Conservation (phyloP, 2,113 vertebrate species). For the Ptyas mucosa region DNA sequence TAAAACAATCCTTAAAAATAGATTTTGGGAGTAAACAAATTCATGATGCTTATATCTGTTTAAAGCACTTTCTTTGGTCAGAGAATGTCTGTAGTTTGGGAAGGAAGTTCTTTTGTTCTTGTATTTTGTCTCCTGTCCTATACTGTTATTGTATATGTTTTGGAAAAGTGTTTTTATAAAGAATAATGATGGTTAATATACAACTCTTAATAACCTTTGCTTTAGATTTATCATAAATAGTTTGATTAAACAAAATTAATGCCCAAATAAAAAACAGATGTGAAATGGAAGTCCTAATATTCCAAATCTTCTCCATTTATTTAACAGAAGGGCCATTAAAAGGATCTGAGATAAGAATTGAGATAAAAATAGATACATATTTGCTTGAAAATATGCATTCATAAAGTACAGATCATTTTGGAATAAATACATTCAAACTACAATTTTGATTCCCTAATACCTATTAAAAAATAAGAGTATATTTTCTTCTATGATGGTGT, state of each 20-base stretch:
- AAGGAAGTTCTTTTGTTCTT: constrained; percentile 12
- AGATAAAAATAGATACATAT: background rate
- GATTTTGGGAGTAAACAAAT: constrained; percentile 39
- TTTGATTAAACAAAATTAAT: background rate
- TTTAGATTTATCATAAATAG: background rate
- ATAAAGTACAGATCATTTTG: background rate
- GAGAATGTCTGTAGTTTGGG: constrained; percentile 7
- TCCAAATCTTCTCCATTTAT: background rate
- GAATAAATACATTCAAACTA: background rate
- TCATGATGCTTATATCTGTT: constrained; percentile 33
- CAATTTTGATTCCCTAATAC: constrained; percentile 16
- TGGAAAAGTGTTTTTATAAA: constrained; percentile 31
- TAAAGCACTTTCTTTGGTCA: constrained; percentile 1
- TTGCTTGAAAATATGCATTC: background rate
- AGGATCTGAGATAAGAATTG: background rate
- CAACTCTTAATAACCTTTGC: constrained; percentile 17
- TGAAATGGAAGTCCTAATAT: background rate
- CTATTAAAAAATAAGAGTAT: constrained; percentile 22
- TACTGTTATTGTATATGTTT: constrained; percentile 15
- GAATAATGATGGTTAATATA: constrained; percentile 34
- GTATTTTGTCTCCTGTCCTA: constrained; percentile 19
- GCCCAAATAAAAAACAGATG: background rate
- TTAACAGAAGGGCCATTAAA: background rate
- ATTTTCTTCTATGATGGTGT: constrained; percentile 35
- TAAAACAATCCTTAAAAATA: background rate